phyloP scores from a whole-genome alignment of 2,113 vertebrate species.

The Colius striatus region DNA sequence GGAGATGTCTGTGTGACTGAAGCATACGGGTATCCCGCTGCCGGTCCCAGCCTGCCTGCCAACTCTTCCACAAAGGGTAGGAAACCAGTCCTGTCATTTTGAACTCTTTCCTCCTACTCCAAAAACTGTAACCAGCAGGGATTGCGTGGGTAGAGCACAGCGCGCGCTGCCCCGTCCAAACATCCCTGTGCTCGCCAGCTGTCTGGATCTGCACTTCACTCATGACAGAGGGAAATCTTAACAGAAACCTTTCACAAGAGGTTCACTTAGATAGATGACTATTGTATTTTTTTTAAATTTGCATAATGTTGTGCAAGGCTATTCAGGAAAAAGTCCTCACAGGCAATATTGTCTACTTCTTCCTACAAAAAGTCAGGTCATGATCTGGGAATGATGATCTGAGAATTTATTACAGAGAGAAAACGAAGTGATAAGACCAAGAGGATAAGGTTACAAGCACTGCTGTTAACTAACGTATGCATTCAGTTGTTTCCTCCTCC shows the following conservation, averaged over 20 bases:
- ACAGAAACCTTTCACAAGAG: background rate
- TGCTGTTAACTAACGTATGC: background rate
- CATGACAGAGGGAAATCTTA: background rate
- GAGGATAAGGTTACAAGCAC: background rate
- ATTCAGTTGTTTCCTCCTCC: background rate
- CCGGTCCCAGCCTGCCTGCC: background rate
- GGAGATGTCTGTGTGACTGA: background rate
- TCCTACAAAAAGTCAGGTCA: background rate
- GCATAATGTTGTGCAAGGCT: background rate
- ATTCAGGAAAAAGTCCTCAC: background rate
- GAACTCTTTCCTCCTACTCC: background rate
- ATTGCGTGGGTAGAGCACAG: background rate
- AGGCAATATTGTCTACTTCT: background rate
- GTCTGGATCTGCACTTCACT: background rate
- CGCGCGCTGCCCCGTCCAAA: accelerated
- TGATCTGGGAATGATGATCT: background rate
- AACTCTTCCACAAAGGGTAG: background rate
- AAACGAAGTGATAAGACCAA: background rate
- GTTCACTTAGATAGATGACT: background rate
- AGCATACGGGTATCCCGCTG: background rate
- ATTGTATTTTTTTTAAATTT: too few species aligned
- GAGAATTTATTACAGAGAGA: background rate
- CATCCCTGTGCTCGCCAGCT: background rate
- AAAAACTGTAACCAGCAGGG: background rate
- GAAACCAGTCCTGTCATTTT: background rate